Conservation (phyloP, 2,888 invertebrate genomes). For the Anthophora plumipes region DNA sequence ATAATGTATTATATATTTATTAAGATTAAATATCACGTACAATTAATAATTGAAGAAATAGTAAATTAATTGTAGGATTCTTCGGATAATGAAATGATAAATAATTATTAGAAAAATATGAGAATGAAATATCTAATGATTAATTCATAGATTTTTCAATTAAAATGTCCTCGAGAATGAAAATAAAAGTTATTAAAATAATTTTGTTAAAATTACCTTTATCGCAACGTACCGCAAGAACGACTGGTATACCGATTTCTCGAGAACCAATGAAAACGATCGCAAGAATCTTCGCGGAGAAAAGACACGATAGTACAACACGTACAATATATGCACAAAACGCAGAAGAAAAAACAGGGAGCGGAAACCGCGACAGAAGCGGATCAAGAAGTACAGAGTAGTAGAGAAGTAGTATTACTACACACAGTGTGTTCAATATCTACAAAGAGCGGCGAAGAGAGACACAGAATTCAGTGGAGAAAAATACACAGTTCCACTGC, state of each 20-base stretch:
- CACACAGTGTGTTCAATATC: conserved; percentile 30
- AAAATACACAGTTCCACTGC: conserved; percentile 11
- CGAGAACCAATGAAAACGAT: background rate
- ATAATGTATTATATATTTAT: too few species aligned
- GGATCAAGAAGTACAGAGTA: conserved; percentile 14
- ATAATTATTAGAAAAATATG: too few species aligned
- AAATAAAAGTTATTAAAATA: too few species aligned
- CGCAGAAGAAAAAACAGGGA: conserved; percentile 7
- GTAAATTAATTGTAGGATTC: too few species aligned
- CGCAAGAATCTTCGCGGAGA: background rate
- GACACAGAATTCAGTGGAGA: conserved; percentile 33
- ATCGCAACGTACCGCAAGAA: background rate
- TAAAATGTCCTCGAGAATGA: too few species aligned
- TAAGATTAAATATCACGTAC: too few species aligned
- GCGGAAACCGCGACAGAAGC: conserved; percentile 23
- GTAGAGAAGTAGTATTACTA: conserved; percentile 7
- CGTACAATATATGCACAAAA: conserved; percentile 1
- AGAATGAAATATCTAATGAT: too few species aligned
- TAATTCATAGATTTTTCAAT: too few species aligned
- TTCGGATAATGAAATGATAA: too few species aligned
- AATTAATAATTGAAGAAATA: too few species aligned
- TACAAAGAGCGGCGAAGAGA: conserved; percentile 41
- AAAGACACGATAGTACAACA: background rate
- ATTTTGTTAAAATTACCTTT: too few species aligned
- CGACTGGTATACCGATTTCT: conserved; percentile 18